Evolutionary conservation across 2,113 vertebrate species (phyloP).

Genomic region (Chaetodon auriga): DNA sequence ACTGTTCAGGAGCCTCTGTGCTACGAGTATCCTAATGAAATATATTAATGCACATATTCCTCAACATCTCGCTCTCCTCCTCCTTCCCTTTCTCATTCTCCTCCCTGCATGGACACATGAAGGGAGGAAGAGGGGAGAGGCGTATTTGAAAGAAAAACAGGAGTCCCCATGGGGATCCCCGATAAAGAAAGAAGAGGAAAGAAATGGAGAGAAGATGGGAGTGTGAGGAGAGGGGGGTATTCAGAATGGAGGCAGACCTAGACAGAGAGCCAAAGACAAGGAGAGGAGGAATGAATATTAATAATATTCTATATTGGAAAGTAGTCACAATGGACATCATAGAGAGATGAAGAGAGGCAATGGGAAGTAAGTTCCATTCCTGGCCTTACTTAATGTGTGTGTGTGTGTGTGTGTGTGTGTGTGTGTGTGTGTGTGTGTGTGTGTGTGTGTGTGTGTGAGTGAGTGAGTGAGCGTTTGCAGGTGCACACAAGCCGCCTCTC

Average conservation of each 20-base stretch:
- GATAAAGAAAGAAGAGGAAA: conserved; percentile 75
- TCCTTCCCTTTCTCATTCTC: conserved; percentile 65
- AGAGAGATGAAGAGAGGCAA: conserved; percentile 84
- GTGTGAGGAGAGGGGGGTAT: conserved; percentile 61
- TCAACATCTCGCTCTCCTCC: conserved; percentile 63
- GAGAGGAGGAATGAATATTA: conserved; percentile 78
- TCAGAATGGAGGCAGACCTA: conserved; percentile 79
- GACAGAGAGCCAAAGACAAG: conserved; percentile 79
- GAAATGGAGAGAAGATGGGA: conserved; percentile 70
- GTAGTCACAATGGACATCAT: conserved; percentile 81
- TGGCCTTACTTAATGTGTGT: conserved; percentile 31
- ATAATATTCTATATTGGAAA: conserved; percentile 66
- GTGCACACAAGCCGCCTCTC: conserved; percentile 2
- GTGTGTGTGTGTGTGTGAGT: neutral
- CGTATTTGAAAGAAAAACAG: conserved; percentile 84
- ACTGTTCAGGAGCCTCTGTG: conserved; percentile 67
- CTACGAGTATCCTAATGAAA: conserved; percentile 79
- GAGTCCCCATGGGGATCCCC: conserved; percentile 82
- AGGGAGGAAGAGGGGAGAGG: conserved; percentile 78
- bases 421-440: neutral
- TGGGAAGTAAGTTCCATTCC: conserved; percentile 58
- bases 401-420: neutral
- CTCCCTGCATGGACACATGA: conserved; percentile 77
- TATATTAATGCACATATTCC: conserved; percentile 80
- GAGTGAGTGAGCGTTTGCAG: conserved; percentile 12